phyloP scores from a whole-genome alignment of 2,888 invertebrate species.

The Mycalesis mineus region DNA sequence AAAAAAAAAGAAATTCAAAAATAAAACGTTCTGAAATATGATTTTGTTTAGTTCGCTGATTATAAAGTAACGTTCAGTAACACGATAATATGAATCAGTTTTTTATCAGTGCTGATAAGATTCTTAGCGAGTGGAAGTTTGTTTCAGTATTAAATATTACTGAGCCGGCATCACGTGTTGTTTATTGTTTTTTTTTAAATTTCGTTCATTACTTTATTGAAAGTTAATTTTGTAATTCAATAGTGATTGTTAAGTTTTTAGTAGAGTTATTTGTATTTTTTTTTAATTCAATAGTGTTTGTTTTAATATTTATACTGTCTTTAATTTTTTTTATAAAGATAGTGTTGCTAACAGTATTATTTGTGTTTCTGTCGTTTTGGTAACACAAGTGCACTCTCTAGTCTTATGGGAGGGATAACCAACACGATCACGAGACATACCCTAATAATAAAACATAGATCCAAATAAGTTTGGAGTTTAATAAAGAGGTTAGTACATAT shows the following conservation, averaged over 20 bases:
- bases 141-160: constrained; percentile 18
- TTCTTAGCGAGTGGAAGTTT: constrained; percentile 12
- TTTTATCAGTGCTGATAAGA: constrained; percentile 12
- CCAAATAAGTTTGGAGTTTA: constrained; percentile 13
- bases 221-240: neutral
- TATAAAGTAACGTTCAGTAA: constrained; percentile 12
- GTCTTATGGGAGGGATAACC: no score
- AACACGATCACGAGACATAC: no score
- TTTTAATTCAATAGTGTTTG: neutral
- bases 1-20: neutral
- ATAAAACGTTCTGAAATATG: neutral
- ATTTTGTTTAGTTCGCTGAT: constrained; percentile 12
- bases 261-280: neutral
- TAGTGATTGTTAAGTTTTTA: neutral
- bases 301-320: no score
- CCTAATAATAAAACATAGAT: no score
- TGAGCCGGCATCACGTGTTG: neutral
- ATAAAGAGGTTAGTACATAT: constrained; percentile 4
- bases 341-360: no score
- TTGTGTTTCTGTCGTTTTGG: no score
- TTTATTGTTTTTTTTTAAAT: neutral
- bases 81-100: constrained; percentile 6
- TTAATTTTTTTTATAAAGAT: no score
- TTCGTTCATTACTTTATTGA: neutral
- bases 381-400: no score